Conservation (phyloP, 1,140 invertebrate species). For the Diabrotica virgifera region DNA sequence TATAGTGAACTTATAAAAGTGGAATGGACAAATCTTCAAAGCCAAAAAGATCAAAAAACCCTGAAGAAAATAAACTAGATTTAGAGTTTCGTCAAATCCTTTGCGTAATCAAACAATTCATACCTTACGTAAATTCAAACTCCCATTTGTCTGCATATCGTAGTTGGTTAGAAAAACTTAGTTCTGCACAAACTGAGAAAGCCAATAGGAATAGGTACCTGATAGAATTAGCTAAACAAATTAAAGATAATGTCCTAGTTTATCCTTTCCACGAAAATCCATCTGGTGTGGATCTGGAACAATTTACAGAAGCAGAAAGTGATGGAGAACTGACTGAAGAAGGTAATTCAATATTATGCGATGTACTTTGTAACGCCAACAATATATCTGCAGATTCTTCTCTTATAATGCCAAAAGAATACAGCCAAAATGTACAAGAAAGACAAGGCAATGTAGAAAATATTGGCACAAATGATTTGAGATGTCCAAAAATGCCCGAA, state of each 20-base stretch:
- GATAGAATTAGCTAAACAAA: conserved; percentile 43
- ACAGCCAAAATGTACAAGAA: neutral
- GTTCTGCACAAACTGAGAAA: conserved; percentile 36
- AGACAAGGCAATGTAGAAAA: neutral
- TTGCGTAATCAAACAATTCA: conserved; percentile 38
- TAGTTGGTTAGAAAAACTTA: conserved; percentile 49
- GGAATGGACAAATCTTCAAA: neutral
- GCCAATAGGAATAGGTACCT: conserved; percentile 47
- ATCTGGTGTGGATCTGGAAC: conserved; percentile 13
- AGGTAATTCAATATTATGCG: neutral
- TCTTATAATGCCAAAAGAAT: too few relatives aligned
- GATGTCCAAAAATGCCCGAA: neutral
- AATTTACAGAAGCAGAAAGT: too few relatives aligned
- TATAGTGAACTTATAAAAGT: neutral
- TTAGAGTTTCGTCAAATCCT: conserved; percentile 46
- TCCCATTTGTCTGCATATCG: conserved; percentile 41
- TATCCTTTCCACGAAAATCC: conserved; percentile 46
- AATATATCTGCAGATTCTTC: neutral
- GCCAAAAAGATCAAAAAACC: neutral
- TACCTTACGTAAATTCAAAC: conserved; percentile 39
- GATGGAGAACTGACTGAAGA: neutral
- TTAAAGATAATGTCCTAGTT: conserved; percentile 40
- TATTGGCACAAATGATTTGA: neutral
- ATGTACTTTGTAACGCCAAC: neutral
- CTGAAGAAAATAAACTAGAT: conserved; percentile 33